A percentile compares a stretch with the other conserved stretches of the same genome.
phyloP scores from a whole-genome alignment of 2,797 vertebrate genomes.

The Clarias laeviceps region DNA sequence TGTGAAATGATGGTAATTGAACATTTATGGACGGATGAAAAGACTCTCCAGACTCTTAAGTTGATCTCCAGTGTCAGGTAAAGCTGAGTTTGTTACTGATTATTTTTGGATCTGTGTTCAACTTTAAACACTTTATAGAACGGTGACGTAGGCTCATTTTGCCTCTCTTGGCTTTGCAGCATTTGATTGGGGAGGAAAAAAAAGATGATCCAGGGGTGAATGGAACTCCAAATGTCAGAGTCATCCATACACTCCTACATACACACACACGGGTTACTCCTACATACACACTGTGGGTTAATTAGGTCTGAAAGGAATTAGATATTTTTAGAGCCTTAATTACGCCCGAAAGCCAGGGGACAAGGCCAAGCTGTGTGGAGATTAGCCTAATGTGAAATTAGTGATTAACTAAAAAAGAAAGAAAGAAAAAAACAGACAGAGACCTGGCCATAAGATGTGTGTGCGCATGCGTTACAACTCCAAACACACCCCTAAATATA shows the following conservation, averaged over 20 bases:
- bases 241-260: constrained; percentile 5
- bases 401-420: constrained; percentile 11
- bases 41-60: background rate
- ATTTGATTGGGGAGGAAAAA: background rate
- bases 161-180: background rate
- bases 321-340: constrained; percentile 83
- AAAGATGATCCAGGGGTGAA: background rate
- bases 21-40: background rate
- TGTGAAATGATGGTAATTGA: background rate
- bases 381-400: constrained; percentile 38
- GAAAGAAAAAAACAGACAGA: background rate
- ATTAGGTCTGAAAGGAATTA: constrained; percentile 82
- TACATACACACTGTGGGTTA: constrained; percentile 70
- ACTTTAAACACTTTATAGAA: background rate
- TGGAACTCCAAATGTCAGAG: background rate
- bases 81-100: no score
- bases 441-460: constrained; percentile 1
- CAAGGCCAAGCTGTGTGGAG: constrained; percentile 69
- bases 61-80: background rate
- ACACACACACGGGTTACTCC: no score
- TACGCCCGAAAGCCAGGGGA: constrained; percentile 74
- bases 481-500: background rate
- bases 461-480: background rate
- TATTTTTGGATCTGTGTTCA: background rate
- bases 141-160: background rate